Conservation (phyloP, 2,888 invertebrate species). For the Baronia brevicornis region DNA sequence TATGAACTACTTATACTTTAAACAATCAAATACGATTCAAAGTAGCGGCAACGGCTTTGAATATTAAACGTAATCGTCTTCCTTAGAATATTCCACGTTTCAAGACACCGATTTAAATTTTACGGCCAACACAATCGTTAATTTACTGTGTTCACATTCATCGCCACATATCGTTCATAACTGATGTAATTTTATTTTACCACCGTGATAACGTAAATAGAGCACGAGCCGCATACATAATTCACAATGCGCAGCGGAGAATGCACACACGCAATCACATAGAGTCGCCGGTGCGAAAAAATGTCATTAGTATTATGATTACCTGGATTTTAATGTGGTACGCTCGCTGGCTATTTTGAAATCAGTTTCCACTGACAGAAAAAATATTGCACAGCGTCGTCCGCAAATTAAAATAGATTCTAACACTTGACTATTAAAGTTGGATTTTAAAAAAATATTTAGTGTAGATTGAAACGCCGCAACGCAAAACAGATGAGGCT, state of each 20-base stretch:
- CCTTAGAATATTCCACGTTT: too few species aligned
- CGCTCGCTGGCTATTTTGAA: conserved; percentile 7
- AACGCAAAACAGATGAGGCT: conserved; percentile 40
- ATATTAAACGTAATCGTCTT: too few species aligned
- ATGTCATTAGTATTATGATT: conserved; percentile 49
- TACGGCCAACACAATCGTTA: conserved; percentile 2
- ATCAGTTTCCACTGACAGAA: too few species aligned
- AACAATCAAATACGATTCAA: too few species aligned
- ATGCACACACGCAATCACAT: conserved; percentile 61
- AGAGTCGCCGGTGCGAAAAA: conserved; percentile 39
- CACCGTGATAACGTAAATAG: conserved; percentile 65
- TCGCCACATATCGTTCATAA: conserved; percentile 37
- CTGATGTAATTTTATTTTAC: conserved; percentile 51
- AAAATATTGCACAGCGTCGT: too few species aligned
- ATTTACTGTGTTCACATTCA: conserved; percentile 9
- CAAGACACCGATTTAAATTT: not conserved
- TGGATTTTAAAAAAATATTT: conserved; percentile 3
- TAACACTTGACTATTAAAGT: not conserved
- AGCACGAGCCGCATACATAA: conserved; percentile 63
- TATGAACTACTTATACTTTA: too few species aligned
- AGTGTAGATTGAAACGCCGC: conserved; percentile 13
- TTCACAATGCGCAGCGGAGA: conserved; percentile 43
- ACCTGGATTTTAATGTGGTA: conserved; percentile 8
- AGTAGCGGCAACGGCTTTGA: too few species aligned
- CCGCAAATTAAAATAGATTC: not conserved